Percentiles rank a stretch among this genome's conserved stretches.
phyloP scores from a whole-genome alignment of 2,113 vertebrate species.

The Megaceryle torquata region DNA sequence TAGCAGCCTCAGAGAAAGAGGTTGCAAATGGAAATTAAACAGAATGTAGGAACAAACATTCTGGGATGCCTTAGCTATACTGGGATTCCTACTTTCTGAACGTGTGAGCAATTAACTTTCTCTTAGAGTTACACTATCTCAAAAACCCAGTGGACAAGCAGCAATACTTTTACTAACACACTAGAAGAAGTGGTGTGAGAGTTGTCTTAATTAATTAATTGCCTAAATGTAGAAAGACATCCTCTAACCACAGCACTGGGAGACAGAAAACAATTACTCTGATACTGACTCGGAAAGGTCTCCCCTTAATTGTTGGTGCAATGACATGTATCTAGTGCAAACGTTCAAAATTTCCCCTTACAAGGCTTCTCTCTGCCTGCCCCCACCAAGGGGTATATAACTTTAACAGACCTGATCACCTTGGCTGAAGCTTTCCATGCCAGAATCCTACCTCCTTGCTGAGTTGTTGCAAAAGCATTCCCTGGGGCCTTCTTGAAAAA shows the following conservation, averaged over 20 bases:
- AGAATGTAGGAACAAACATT: neutral
- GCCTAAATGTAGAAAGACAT: neutral
- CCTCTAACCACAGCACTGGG: neutral
- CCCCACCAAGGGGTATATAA: rapidly evolving
- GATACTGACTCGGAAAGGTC: neutral
- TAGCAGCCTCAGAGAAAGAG: neutral
- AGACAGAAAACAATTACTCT: neutral
- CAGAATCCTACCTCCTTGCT: neutral
- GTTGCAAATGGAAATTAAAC: neutral
- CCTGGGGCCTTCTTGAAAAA: neutral
- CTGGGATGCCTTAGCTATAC: neutral
- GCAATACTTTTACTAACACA: neutral
- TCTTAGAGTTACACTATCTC: neutral
- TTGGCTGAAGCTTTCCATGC: neutral
- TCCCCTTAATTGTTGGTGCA: neutral
- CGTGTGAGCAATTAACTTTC: neutral
- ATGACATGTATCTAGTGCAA: neutral
- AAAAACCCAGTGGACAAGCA: neutral
- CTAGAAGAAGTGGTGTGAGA: neutral
- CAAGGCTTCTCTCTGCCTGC: neutral
- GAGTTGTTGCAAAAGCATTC: neutral
- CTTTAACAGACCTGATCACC: neutral
- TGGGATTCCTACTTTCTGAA: neutral
- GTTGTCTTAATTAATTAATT: neutral
- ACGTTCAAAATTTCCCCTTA: neutral